Conservation (phyloP, 2,797 vertebrate species). For the Sebastes minor region DNA sequence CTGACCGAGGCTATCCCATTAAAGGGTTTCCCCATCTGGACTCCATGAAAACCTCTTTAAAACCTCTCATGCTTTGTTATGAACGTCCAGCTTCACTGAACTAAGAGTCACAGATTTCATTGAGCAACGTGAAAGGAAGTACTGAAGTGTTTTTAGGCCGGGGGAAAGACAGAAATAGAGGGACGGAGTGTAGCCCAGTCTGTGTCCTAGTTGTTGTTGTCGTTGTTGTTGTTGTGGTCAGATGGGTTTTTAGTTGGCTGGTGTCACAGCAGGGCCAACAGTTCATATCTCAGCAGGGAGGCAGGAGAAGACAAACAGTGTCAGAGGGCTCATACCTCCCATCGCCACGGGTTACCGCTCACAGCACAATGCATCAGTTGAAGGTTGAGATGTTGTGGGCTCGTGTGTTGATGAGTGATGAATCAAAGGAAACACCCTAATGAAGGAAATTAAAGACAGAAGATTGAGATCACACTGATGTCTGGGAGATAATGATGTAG, state of each 20-base stretch:
- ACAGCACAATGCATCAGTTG: background rate
- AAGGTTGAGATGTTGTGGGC: too few species aligned
- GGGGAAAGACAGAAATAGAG: background rate
- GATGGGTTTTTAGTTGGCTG: conserved; percentile 37
- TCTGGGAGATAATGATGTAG: background rate
- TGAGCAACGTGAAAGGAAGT: background rate
- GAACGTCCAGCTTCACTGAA: background rate
- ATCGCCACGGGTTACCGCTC: background rate
- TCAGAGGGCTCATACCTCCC: conserved; percentile 1
- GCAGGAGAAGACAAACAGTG: background rate
- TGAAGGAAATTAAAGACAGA: background rate
- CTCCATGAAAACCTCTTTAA: conserved; percentile 5
- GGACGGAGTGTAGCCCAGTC: background rate
- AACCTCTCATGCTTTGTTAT: background rate
- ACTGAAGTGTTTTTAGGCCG: too few species aligned
- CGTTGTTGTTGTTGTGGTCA: conserved; percentile 35
- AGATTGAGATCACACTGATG: background rate
- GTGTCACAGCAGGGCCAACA: conserved; percentile 52
- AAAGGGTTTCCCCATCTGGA: conserved; percentile 47
- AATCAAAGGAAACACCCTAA: background rate
- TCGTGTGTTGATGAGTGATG: background rate
- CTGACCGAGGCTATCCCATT: conserved; percentile 47
- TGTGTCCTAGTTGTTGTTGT: conserved; percentile 37
- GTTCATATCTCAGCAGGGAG: conserved; percentile 70
- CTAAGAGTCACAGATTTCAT: background rate